These are phyloP conservation scores for Epinotia bilunana DNA, from an alignment of 2,888 invertebrate genomes.

Conservation along the genomic window DNA sequence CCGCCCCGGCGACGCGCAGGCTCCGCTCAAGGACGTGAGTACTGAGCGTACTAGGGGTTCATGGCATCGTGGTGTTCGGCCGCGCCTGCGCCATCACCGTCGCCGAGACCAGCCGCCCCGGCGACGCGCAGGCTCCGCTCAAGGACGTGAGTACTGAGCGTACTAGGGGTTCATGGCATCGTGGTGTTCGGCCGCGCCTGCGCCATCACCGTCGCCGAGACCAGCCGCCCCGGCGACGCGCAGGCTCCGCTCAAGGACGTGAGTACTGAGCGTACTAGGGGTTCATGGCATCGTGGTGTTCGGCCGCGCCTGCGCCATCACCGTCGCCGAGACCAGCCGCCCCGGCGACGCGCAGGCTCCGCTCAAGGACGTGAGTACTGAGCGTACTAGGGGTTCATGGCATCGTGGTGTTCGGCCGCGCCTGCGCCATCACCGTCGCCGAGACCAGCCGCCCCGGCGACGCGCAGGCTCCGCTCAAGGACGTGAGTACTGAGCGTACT, in stretches of 20 bases:
- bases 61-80: constrained; percentile 98
- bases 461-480: constrained; percentile 87
- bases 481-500: constrained; percentile 79
- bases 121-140: constrained; percentile 90
- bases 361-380: constrained; percentile 86
- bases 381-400: constrained; percentile 63
- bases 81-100: constrained; percentile 98
- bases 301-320: constrained; percentile 97
- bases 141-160: constrained; percentile 84
- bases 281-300: constrained; percentile 95
- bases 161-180: constrained; percentile 82
- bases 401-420: constrained; percentile 99
- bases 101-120: constrained; percentile 93
- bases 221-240: constrained; percentile 93
- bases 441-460: constrained; percentile 95
- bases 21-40: constrained; percentile 88
- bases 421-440: constrained; percentile 96
- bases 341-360: constrained; percentile 93
- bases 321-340: constrained; percentile 92
- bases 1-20: constrained; percentile 93
- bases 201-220: constrained; percentile 94
- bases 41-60: too few relatives aligned
- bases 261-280: constrained; percentile 57
- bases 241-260: constrained; percentile 89
- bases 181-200: constrained; percentile 99